Percentiles rank a stretch among this genome's conserved stretches.
These are phyloP conservation scores for Calidris pygmaea DNA, from an alignment of 2,113 vertebrate genomes.

Conservation along the genomic window DNA sequence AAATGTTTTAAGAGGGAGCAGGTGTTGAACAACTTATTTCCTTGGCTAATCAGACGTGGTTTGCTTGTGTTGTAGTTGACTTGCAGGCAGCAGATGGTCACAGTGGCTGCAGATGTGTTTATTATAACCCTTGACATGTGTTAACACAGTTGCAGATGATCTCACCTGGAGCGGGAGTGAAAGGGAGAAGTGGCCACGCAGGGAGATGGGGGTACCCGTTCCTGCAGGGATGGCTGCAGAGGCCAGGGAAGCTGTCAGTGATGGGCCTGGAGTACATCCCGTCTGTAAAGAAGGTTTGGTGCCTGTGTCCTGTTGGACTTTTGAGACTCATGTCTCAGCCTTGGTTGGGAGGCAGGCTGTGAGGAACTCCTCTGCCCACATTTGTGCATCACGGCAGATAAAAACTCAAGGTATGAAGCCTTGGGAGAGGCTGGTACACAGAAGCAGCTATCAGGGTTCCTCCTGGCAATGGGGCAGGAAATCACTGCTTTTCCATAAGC, in stretches of 20 bases:
- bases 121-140: fast-evolving
- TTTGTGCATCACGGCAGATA: background rate
- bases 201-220: fast-evolving
- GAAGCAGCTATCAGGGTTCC: background rate
- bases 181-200: fast-evolving
- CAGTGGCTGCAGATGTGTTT: background rate
- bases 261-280: background rate
- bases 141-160: background rate
- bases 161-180: background rate
- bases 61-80: background rate
- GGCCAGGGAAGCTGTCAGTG: background rate
- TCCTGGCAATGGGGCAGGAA: background rate
- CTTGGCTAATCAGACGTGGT: background rate
- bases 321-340: background rate
- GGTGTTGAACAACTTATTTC: background rate
- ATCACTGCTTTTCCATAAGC: background rate
- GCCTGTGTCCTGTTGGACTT: background rate
- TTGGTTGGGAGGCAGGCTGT: background rate
- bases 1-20: background rate
- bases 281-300: background rate
- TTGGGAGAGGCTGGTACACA: background rate
- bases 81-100: background rate
- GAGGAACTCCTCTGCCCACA: background rate
- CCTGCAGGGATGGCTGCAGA: background rate
- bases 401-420: background rate